Conservation (phyloP, 1,140 invertebrate species). For the Ostrea edulis region DNA sequence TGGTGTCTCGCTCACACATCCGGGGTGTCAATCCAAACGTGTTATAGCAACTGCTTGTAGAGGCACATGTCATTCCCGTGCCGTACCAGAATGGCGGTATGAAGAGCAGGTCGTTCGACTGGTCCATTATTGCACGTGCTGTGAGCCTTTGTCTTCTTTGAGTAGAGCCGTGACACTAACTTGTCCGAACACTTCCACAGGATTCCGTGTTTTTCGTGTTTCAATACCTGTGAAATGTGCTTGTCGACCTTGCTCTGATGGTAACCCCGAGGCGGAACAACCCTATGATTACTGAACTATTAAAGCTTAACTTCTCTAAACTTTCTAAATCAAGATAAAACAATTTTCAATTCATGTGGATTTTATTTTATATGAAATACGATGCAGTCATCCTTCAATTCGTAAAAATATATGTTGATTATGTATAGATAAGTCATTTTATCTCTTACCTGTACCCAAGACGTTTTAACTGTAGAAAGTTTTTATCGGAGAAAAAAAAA, state of each 20-base stretch:
- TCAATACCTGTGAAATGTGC: conserved; percentile 45
- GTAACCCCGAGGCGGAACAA: conserved; percentile 41
- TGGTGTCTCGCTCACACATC: conserved; percentile 5
- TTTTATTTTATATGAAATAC: too few relatives aligned
- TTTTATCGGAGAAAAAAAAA: too few relatives aligned
- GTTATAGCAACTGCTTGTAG: conserved; percentile 45
- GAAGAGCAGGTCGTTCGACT: conserved; percentile 44
- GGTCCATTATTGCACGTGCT: conserved; percentile 57
- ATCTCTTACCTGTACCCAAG: too few relatives aligned
- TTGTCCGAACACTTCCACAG: conserved; percentile 34
- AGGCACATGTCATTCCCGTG: conserved; percentile 58
- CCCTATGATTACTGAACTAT: conserved; percentile 53
- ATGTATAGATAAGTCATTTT: too few relatives aligned
- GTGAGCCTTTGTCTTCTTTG: conserved; percentile 46
- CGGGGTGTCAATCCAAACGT: conserved; percentile 44
- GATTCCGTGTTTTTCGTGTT: background rate
- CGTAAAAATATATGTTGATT: too few relatives aligned
- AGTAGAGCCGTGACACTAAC: conserved; percentile 39
- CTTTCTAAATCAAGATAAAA: too few relatives aligned
- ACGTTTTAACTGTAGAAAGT: too few relatives aligned
- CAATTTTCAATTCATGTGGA: too few relatives aligned
- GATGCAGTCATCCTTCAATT: too few relatives aligned
- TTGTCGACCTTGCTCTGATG: conserved; percentile 57
- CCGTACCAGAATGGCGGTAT: conserved; percentile 57
- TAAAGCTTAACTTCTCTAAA: background rate